phyloP scores from a whole-genome alignment of 1,140 invertebrate genomes.

The Sitobion miscanthi region DNA sequence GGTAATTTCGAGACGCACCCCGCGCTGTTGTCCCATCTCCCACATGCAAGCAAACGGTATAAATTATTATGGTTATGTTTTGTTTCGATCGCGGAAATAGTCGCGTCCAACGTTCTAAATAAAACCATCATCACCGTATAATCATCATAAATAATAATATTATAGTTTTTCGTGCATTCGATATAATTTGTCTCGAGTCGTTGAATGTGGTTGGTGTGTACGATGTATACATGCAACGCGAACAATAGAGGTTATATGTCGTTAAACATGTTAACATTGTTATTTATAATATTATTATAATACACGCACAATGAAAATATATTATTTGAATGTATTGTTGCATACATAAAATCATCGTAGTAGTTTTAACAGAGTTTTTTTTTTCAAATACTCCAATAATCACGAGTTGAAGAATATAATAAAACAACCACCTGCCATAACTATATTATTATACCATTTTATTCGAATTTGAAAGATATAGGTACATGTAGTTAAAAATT shows the following conservation, averaged over 20 bases:
- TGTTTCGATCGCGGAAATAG: constrained; percentile 1
- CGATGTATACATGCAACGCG: background rate
- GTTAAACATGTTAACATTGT: background rate
- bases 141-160: background rate
- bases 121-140: background rate
- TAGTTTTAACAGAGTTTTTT: background rate
- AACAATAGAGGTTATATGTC: background rate
- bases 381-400: background rate
- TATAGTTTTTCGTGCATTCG: background rate
- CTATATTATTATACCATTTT: background rate
- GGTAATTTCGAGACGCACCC: constrained; percentile 19
- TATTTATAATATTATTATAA: background rate
- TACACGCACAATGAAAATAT: background rate
- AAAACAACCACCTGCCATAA: background rate
- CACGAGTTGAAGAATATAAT: background rate
- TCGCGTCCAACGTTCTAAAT: background rate
- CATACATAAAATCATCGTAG: background rate
- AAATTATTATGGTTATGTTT: background rate
- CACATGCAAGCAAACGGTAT: background rate
- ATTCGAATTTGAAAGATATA: background rate
- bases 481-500: background rate
- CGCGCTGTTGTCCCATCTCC: background rate
- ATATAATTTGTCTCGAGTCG: constrained; percentile 27
- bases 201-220: background rate
- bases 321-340: background rate